Base-by-base conservation (phyloP, 2,888 invertebrate genomes). In the Gasteruption jaculator region DNA sequence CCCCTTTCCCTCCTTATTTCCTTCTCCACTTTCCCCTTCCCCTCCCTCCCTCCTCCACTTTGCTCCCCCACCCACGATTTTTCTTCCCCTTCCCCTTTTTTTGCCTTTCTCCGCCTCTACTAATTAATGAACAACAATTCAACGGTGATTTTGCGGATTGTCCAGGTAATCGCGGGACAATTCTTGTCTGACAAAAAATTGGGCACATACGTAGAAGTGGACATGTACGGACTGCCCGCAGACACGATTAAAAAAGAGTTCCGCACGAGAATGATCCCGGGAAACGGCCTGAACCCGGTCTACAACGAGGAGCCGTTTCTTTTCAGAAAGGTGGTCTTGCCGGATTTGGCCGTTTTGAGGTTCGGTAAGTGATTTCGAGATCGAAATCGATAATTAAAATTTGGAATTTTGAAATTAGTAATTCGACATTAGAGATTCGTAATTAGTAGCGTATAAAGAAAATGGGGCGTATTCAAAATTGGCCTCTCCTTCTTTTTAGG, bases 121-220 rank as follows among this genome's bases (percentile, higher is more conserved):
- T n/a, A n/a, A n/a, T n/a, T n/a, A n/a, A n/a, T n/a, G n/a, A n/a
- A n/a, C n/a, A n/a, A n/a, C n/a, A n/a, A n/a, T n/a, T n/a, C n/a
- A n/a, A n/a, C n/a, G 14, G 14, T 14, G n/a, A 14, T 15, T 34
- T 2, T 3, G 24, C 4, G 26, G 26, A 26, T 14, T 12, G 5
- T 12, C 26, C 55, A 79, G 77, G 76, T 83, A 7, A 82, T 83
- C 52, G 81, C 82, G 14, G 83, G 83, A 2, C 83, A 83, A 68
- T 83, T 84, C 61, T 72, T 83, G 54, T 82, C 81, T 1, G 83
- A 84, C 57, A 80, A 80, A 58, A 82, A 82, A 63, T 78, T 82
- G 3, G 83, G 83, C n/a, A 84, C 83, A 3, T 83, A 82, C 63
- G 83, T 85, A 14, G 83, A 84, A 63, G 83, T 84, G 21, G 84